Base-by-base conservation (phyloP, 2,113 vertebrate species). In the Tyto alba region DNA sequence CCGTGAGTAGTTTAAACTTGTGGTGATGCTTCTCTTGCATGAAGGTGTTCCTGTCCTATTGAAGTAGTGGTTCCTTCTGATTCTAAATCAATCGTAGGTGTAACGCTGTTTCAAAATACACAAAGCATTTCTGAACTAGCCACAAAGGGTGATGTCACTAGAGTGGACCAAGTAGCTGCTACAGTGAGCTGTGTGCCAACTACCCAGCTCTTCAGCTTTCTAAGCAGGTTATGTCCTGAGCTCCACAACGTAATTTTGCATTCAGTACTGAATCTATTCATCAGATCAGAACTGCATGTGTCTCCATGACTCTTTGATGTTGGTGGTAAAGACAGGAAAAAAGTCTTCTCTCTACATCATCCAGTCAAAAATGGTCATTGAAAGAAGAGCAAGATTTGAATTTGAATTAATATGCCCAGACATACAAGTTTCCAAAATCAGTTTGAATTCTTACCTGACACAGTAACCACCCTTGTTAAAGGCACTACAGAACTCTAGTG, bases 111-210 rank as follows among this genome's bases (percentile, higher is more conserved):
- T 90, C 3, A 7, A 43, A 27, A 15, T 27, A 22, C 14, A 22
- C 15, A 23, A 23, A 13, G 41, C 13, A 18, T 77, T 91, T 87
- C 55, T 94, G 45, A 53, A 45, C 19, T 73, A 47, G 17, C 18
- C 15, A 8, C 0, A 0, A 1, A 32, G 14, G 6, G 7, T 22
- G 2, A 4, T 84, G 21, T 72, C 82, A 62, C 13, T 13, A 66
- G 34, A 50, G 8, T 27, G 9, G 29, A 25, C 12, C 7, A 52
- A 52, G 60, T 26, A 75, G n/a, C 13, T 55, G 7, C 27, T 80
- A 34, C 30, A 27, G 40, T 60, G 53, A 55, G 6, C 38, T 57
- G 36, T 78, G 12, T 62, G 36, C 27, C 59, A 50, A 20, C 22
- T 73, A 26, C 22, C 4, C 21, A 67, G 20, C 27, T 83, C 18